These are phyloP conservation scores for Zonotrichia leucophrys DNA, from an alignment of 2,113 vertebrate species.

Conservation along the genomic window DNA sequence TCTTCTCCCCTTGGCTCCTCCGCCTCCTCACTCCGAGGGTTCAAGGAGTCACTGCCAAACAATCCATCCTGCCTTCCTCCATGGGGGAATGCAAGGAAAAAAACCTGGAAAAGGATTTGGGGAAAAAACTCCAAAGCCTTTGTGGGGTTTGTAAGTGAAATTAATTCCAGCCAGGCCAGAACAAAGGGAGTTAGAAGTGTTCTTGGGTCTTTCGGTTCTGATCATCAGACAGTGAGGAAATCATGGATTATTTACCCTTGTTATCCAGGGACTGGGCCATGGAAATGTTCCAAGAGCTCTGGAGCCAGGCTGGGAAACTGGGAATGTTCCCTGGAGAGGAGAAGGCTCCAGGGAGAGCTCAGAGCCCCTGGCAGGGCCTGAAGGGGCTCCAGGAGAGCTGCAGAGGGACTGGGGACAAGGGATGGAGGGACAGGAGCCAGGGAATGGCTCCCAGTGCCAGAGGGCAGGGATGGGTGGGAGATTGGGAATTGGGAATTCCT, in stretches of 20 bases:
- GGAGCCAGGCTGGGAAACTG: neutral
- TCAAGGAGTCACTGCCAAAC: fast-evolving
- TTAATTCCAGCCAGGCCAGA: fast-evolving
- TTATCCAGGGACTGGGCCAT: no score
- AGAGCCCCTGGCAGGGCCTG: neutral
- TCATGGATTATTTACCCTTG: neutral
- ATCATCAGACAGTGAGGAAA: neutral
- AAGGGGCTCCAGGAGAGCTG: neutral
- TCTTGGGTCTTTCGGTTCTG: neutral
- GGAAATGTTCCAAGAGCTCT: neutral
- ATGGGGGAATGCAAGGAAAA: fast-evolving
- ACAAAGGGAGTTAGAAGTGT: fast-evolving
- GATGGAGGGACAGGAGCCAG: neutral
- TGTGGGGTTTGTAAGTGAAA: fast-evolving
- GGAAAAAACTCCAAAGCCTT: neutral
- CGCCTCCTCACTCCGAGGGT: fast-evolving
- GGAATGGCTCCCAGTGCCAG: no score
- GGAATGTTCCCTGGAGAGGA: neutral
- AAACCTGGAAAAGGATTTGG: neutral
- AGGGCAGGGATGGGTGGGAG: no score
- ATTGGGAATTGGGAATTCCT: no score
- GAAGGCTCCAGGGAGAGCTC: neutral
- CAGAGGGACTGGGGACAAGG: neutral
- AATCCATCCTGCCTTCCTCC: neutral
- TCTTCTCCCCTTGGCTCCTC: neutral